These are phyloP conservation scores for Jacana jacana DNA, from an alignment of 2,113 vertebrate species.

Conservation along the genomic window DNA sequence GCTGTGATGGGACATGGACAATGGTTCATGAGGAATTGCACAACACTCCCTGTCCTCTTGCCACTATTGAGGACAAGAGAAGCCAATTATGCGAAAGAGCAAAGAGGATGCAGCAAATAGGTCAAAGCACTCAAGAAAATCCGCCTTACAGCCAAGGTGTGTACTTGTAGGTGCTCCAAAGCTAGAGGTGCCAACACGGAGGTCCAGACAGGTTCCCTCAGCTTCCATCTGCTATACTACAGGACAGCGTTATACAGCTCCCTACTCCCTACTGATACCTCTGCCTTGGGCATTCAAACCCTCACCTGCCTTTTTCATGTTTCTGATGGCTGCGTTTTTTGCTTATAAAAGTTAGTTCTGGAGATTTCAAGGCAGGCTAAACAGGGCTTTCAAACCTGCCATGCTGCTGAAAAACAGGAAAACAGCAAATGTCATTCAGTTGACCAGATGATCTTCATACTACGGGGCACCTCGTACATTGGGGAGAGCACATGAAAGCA, in stretches of 20 bases:
- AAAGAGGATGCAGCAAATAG: not conserved
- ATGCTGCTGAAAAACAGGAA: not conserved
- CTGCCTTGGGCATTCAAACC: not conserved
- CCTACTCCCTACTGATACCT: not conserved
- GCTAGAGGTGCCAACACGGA: not conserved
- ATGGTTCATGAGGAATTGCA: not conserved
- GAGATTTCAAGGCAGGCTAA: not conserved
- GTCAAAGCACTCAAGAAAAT: not conserved
- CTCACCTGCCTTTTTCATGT: not conserved
- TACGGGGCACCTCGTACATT: not conserved
- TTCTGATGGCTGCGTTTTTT: not conserved
- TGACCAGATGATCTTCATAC: rapidly evolving
- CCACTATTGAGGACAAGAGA: not conserved
- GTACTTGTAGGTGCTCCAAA: not conserved
- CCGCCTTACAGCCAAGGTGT: not conserved
- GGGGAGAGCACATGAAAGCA: not conserved
- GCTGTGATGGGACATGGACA: not conserved
- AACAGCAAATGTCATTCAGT: rapidly evolving
- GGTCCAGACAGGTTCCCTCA: not conserved
- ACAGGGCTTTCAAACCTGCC: not conserved
- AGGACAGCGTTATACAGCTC: not conserved
- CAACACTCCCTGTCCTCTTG: not conserved
- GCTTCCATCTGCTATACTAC: not conserved
- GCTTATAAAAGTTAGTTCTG: not conserved
- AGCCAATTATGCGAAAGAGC: not conserved